These are phyloP conservation scores for Cepaea hortensis DNA, from an alignment of 2,888 invertebrate genomes.

Conservation along the genomic window DNA sequence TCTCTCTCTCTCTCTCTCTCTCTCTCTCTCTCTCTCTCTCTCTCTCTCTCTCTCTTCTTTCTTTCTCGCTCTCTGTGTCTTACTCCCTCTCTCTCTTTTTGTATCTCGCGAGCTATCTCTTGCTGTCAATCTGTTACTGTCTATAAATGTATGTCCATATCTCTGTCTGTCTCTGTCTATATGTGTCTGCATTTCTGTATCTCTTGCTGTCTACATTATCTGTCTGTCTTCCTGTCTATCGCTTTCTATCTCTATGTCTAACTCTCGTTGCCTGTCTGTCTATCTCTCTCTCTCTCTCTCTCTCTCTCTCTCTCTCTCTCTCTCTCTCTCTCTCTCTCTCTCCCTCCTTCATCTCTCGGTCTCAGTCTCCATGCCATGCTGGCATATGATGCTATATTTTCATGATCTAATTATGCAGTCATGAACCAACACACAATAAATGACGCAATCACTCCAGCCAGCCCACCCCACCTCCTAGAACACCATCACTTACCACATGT, in stretches of 20 bases:
- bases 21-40: background rate
- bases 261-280: background rate
- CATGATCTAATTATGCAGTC: too few species aligned
- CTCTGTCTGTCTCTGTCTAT: too few species aligned
- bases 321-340: background rate
- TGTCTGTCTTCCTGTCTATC: slow-evolving; percentile 3
- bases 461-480: too few species aligned
- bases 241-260: background rate
- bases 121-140: background rate
- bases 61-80: background rate
- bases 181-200: too few species aligned
- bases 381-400: too few species aligned
- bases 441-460: too few species aligned
- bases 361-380: too few species aligned
- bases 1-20: background rate
- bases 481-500: too few species aligned
- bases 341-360: background rate
- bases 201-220: too few species aligned
- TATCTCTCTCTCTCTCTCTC: background rate
- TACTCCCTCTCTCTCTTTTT: background rate
- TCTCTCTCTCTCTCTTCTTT: background rate
- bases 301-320: background rate
- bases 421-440: too few species aligned
- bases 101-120: background rate
- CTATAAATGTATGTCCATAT: too few species aligned